These are phyloP conservation scores for Diplazon laetatorius DNA, from an alignment of 2,888 invertebrate species.

Conservation along the genomic window DNA sequence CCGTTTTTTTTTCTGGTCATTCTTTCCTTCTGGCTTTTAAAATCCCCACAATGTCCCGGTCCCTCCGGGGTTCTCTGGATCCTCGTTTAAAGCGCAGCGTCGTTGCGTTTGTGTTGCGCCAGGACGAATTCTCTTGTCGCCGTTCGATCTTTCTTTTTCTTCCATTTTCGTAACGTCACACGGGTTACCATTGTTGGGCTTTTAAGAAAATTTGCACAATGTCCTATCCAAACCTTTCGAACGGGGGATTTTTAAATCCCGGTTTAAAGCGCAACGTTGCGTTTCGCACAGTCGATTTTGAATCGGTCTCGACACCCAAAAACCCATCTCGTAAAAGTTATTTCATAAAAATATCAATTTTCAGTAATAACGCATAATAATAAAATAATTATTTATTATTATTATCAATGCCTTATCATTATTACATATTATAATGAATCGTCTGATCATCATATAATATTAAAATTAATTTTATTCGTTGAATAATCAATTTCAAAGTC, in stretches of 20 bases:
- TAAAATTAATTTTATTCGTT: too few relatives aligned
- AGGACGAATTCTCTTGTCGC: background rate
- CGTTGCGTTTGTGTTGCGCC: constrained; percentile 26
- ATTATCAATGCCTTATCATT: too few relatives aligned
- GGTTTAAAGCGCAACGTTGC: background rate
- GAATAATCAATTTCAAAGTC: too few relatives aligned
- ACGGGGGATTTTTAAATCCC: constrained; percentile 16
- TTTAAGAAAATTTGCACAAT: constrained; percentile 9
- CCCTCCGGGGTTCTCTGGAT: constrained; percentile 1
- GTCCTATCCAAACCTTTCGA: background rate
- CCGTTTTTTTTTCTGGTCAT: too few relatives aligned
- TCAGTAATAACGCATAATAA: too few relatives aligned
- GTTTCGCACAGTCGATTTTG: constrained; percentile 1
- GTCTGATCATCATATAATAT: too few relatives aligned
- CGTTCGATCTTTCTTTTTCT: too few relatives aligned
- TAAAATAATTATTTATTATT: too few relatives aligned
- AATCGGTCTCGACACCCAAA: too few relatives aligned
- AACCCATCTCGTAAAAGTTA: too few relatives aligned
- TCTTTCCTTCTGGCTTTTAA: background rate
- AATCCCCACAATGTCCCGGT: constrained; percentile 27
- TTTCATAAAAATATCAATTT: constrained; percentile 1
- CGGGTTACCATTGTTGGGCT: background rate
- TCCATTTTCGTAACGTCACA: background rate
- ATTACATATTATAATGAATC: too few relatives aligned
- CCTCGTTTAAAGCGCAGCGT: constrained; percentile 17